Base-by-base conservation (phyloP, 1,140 invertebrate genomes). In the Philopotamus ludificatus region DNA sequence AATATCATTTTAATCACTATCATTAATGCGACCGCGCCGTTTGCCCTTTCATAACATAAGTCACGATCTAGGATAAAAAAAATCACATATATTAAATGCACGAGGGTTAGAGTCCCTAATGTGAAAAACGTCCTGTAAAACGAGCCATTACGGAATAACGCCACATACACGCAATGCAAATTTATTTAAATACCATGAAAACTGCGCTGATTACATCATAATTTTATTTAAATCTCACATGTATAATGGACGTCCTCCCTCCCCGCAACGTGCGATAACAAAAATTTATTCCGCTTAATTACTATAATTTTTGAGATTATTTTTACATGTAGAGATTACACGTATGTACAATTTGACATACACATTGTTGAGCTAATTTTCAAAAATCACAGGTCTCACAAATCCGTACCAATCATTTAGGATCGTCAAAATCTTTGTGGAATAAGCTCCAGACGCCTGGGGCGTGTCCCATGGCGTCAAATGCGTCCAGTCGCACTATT, bases 1-100 rank as follows among this genome's bases (percentile, higher is more conserved):
- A 57, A 57, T 57, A 57, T 57, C 53, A 57, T 57, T 57, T 57
- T 57, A 57, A 57, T 57, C 53, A 57, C 53, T 57, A 57, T 57
- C 53, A 57, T 57, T 57, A n/a, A 57, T 57, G 53, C 18, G 53
- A 57, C 53, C 28, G 21, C 53, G n/a, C 20, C 21, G 53, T 57
- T 57, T 34, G 53, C 53, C 53, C 53, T 57, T 57, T 57, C 53
- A 34, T 57, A 57, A 57, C 53, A 57, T 57, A 57, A 57, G 53
- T 57, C 53, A 57, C 53, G 53, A 57, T 57, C 53, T 57, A 57
- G 53, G 4, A n/a, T n/a, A n/a, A n/a, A 25, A 57, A 57, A 39
- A 54, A 23, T 54, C 51, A 25, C 12, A 34, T 34, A 34, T 34
- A 34, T 34, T 34, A 34, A n/a, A n/a, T n/a, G n/a, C n/a, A 4